phyloP scores from a whole-genome alignment of 1,140 invertebrate genomes.

The Drosophila kurseongensis region DNA sequence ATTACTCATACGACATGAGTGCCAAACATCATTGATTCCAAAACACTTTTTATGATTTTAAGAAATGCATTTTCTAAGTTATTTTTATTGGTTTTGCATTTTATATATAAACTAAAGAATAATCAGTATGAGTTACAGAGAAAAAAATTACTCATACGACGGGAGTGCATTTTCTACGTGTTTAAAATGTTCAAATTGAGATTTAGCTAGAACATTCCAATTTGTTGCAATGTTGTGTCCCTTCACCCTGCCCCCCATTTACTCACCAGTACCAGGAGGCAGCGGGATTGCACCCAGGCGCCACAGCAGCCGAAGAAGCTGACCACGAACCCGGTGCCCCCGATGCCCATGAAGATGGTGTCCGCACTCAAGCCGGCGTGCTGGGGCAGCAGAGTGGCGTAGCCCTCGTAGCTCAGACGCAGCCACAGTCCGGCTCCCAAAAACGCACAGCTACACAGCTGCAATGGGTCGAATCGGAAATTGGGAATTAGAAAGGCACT shows the following conservation, averaged over 20 bases:
- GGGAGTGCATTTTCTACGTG: too few species aligned
- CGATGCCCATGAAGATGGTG: constrained; percentile 88
- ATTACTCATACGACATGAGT: not conserved
- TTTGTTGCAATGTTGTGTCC: not conserved
- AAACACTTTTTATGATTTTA: too few species aligned
- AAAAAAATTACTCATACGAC: too few species aligned
- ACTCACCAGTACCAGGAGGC: constrained; percentile 90
- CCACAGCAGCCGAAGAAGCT: constrained; percentile 93
- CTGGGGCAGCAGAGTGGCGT: constrained; percentile 89
- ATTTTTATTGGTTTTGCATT: too few species aligned
- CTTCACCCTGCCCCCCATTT: not conserved
- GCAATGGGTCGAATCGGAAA: constrained; percentile 32
- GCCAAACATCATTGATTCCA: not conserved
- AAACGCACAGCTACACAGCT: constrained; percentile 91
- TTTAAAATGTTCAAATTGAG: too few species aligned
- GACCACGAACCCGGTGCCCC: constrained; percentile 89
- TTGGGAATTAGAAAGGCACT: constrained; percentile 8
- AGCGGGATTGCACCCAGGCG: constrained; percentile 92
- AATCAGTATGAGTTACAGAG: too few species aligned
- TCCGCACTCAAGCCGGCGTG: constrained; percentile 90
- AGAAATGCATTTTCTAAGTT: too few species aligned
- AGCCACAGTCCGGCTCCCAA: constrained; percentile 91
- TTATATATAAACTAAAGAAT: too few species aligned
- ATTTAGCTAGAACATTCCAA: too few species aligned
- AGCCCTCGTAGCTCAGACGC: constrained; percentile 89